Evolutionary conservation across 2,888 invertebrate species (phyloP), one percentile per base, ranked within the genome.

Genomic region (Scaptomyza polygonia): DNA sequence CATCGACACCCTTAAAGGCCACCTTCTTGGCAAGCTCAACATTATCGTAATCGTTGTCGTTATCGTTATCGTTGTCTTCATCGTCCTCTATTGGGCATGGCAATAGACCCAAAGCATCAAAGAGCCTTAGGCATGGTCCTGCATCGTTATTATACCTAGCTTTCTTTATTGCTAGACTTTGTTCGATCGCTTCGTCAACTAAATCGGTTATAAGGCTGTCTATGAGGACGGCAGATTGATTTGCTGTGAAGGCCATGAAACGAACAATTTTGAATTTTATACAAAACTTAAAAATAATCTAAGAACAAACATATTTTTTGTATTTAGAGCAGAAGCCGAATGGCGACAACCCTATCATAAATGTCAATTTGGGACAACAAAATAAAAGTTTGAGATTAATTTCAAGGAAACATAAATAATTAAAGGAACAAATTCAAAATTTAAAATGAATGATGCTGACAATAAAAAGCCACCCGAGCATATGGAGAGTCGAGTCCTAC

Each of bases 221-320:
- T 48, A 81, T 67, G 42, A 74, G 57, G 39, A 57, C 63, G 43
- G 65, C 77, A 44, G 70, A 58, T 40, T 55, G 67, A 34, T 58
- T 63, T 56, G 72, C 67, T 47, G 57, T 75, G 65, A 77, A 52
- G 61, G 83, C 81, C 81, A 82, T 82, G 39, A 43, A 58, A 45
- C 39, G 59, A 54, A 11, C 8, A 81, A 81, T 81, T 82, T 81
- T 0, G 85, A 82, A 61, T 55, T 61, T 62, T 53, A 42, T 30
- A 58, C 36, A 55, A 55, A 68, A 36, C 18, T 63, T 45, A 54
- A 36, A 52, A 48, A 30, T 55, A 7, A 36, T 42, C 11, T 48
- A 45, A 66, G 11, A 66, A 66, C 30, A 42, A 56, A 63, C 75
- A 74, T 62, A 43, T n/a, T n/a, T n/a, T n/a, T n/a, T n/a, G n/a